Evolutionary conservation across 1,140 invertebrate genomes (phyloP).

Genomic region (Dendrolimus punctatus): DNA sequence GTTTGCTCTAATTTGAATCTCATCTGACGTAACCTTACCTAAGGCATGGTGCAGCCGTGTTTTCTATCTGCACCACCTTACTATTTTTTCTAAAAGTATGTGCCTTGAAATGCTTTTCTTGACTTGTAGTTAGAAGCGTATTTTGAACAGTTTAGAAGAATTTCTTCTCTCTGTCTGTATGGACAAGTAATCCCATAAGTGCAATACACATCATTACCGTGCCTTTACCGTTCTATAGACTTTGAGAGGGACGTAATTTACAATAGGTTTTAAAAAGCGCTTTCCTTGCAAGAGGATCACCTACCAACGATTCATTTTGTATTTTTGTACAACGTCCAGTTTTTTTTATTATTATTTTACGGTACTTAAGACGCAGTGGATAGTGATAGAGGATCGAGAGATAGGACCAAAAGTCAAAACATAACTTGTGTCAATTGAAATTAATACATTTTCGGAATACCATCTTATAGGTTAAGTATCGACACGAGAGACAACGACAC

Average conservation of each 20-base stretch:
- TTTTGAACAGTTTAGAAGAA: constrained; percentile 66
- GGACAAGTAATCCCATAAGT: constrained; percentile 59
- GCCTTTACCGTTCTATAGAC: constrained; percentile 70
- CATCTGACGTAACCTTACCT: constrained; percentile 32
- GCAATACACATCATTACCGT: constrained; percentile 70
- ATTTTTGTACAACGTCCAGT: constrained; percentile 42
- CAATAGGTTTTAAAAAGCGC: constrained; percentile 59
- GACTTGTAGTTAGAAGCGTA: constrained; percentile 60
- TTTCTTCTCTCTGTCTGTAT: constrained; percentile 61
- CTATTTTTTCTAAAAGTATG: constrained; percentile 69
- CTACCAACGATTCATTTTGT: constrained; percentile 44
- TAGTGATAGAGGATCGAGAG: constrained; percentile 41
- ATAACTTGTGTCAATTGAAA: constrained; percentile 53
- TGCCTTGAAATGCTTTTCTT: constrained; percentile 69
- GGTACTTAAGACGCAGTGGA: constrained; percentile 29
- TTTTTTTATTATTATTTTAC: constrained; percentile 33
- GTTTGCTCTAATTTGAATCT: constrained; percentile 53
- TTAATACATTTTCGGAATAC: constrained; percentile 29
- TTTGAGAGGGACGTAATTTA: constrained; percentile 69
- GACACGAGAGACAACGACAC: constrained; percentile 58
- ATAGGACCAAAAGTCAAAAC: constrained; percentile 53
- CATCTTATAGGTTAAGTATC: constrained; percentile 55
- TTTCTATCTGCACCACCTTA: constrained; percentile 42
- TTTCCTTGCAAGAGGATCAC: constrained; percentile 33
- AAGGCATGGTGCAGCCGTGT: constrained; percentile 31